Evolutionary conservation across 2,113 vertebrate species (phyloP), one percentile per base, ranked within the genome.

Genomic region (Melanostigma gelatinosum): DNA sequence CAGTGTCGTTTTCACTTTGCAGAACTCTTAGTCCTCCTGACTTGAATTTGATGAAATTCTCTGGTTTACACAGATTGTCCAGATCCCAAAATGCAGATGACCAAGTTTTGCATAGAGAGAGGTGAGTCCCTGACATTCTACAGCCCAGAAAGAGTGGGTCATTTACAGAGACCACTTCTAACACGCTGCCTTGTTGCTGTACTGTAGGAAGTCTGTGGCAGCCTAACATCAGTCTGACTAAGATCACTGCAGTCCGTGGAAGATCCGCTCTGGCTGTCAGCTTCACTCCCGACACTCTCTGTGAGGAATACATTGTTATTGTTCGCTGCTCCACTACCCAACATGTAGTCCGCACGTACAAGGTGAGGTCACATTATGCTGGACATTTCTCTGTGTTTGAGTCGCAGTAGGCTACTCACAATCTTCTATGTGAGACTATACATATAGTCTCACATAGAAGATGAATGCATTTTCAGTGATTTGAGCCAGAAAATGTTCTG

Each of bases 171-270:
- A 70, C 0, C 18, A 2, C 4, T 2, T 40, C 0, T 65, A 16
- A 80, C 64, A 11, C 12, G 15, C 2, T 11, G 27, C 42, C 20
- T 66, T 68, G 18, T 60, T 46, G 34, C 27, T 42, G 52, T 44
- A 0, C 32, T 57, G 15, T 13, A 96, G 95, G 95, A 58, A 91
- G 87, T 48, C 71, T 88, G n/a, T 96, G 95, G 95, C 40, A 82
- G 44, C 91, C 95, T 0, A 88, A 93, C 67, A 89, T 95, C 46
- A 88, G 67, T 0, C 0, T 93, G 85, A 20, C 34, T 64, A 62
- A 9, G 9, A 11, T 34, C 12, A 5, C 52, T 0, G 6, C 36
- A 16, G 44, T 4, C 10, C 15, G 16, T 11, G 34, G 65, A 46
- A 52, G 22, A 8, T 3, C 72, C 1, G 15, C n/a, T 0, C 86